These are phyloP conservation scores for Catalaphyllia jardinei DNA, from an alignment of 64 coral and sea anemone species.

Conservation along the genomic window DNA sequence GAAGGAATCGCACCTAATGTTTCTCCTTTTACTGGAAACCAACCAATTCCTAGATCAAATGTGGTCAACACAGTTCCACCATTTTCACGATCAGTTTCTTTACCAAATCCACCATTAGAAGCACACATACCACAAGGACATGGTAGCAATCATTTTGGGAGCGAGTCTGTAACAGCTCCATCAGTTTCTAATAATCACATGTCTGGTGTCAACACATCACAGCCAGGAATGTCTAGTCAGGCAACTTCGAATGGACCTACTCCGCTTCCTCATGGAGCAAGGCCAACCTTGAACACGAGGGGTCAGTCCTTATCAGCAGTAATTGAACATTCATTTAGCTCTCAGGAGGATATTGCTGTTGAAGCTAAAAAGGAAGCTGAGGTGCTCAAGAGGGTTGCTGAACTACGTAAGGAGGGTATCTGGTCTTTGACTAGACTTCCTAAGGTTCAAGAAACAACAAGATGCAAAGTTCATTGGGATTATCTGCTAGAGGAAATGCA, in stretches of 20 bases:
- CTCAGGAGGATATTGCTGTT: conserved; percentile 91
- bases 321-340: conserved; percentile 80
- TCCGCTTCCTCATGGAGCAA: conserved; percentile 3
- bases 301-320: conserved; percentile 76
- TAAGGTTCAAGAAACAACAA: conserved; percentile 87
- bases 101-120: conserved; percentile 64
- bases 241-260: conserved; percentile 71
- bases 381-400: conserved; percentile 85
- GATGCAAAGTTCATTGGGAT: conserved; percentile 98
- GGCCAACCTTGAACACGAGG: conserved; percentile 35
- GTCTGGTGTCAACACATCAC: not conserved
- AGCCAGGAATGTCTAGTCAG: conserved; percentile 18
- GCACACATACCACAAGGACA: not conserved
- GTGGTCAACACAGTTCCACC: conserved; percentile 37
- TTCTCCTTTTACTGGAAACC: conserved; percentile 88
- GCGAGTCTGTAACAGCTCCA: not conserved
- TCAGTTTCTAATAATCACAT: not conserved
- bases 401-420: conserved; percentile 92
- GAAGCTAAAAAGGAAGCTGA: conserved; percentile 96
- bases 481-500: conserved; percentile 98
- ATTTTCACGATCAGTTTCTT: conserved; percentile 79
- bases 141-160: conserved; percentile 30
- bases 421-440: conserved; percentile 88
- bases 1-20: conserved; percentile 92
- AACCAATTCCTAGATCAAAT: conserved; percentile 53